phyloP scores from a whole-genome alignment of 2,888 invertebrate species.

The Leptothorax acervorum region DNA sequence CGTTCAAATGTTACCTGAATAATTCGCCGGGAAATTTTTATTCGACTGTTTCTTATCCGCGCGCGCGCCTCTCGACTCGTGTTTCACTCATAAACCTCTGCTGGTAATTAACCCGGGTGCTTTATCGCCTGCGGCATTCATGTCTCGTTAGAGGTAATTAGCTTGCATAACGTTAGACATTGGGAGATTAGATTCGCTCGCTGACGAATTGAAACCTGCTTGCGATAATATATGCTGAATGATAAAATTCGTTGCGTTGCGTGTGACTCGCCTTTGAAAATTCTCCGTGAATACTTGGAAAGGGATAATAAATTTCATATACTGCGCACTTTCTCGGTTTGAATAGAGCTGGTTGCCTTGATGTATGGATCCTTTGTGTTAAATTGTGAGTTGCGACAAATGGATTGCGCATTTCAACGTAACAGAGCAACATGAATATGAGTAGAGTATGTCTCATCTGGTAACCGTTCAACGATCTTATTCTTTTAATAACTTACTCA shows the following conservation, averaged over 20 bases:
- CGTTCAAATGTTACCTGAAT: slow-evolving; percentile 1
- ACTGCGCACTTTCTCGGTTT: not conserved
- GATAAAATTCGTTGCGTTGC: slow-evolving; percentile 27
- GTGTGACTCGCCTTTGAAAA: slow-evolving; percentile 22
- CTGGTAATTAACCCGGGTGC: slow-evolving; percentile 38
- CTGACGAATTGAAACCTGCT: slow-evolving; percentile 32
- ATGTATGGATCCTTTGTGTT: slow-evolving; percentile 53
- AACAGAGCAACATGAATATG: not conserved
- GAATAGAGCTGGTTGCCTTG: slow-evolving; percentile 18
- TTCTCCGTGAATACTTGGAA: slow-evolving; percentile 13
- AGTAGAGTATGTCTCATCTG: not conserved
- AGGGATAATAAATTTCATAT: slow-evolving; percentile 27
- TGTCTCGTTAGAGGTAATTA: slow-evolving; percentile 50
- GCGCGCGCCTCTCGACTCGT: slow-evolving; percentile 16
- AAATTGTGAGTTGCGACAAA: slow-evolving; percentile 47
- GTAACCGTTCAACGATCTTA: not conserved
- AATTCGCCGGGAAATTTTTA: slow-evolving; percentile 2
- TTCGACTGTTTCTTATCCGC: not conserved
- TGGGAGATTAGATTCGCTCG: slow-evolving; percentile 13
- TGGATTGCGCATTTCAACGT: slow-evolving; percentile 5
- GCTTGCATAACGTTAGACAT: slow-evolving; percentile 29
- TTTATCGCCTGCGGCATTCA: slow-evolving; percentile 35
- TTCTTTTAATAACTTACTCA: not conserved
- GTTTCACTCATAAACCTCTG: slow-evolving; percentile 24
- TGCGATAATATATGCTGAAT: not conserved